Evolutionary conservation across 23 tunicate species (phyloP).

Genomic region (Diplosoma virens): DNA sequence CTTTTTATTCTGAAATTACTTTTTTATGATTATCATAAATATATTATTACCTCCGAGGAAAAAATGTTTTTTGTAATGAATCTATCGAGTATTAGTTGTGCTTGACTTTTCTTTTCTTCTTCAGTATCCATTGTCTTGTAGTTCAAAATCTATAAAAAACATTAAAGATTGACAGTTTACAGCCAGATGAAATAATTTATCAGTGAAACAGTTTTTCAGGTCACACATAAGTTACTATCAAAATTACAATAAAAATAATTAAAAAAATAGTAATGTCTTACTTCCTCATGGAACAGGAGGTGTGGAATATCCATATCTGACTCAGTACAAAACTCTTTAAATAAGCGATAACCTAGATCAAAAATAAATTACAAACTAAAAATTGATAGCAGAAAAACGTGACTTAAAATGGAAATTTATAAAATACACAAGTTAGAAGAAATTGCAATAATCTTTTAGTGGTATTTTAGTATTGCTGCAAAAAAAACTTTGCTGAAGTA

Average conservation of each 20-base stretch:
- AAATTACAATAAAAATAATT: neutral
- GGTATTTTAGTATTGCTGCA: too few species aligned
- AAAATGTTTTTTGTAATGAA: conserved; percentile 43
- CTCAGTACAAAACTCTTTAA: conserved; percentile 72
- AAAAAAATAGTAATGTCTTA: conserved; percentile 19
- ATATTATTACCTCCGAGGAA: neutral
- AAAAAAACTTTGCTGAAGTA: too few species aligned
- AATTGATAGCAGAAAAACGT: too few species aligned
- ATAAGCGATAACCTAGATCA: conserved; percentile 70
- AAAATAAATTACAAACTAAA: too few species aligned
- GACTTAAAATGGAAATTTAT: too few species aligned
- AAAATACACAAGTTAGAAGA: too few species aligned
- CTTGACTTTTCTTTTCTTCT: conserved; percentile 44
- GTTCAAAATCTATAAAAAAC: conserved; percentile 47
- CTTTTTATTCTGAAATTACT: too few species aligned
- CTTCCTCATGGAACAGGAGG: conserved; percentile 78
- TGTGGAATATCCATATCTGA: conserved; percentile 72
- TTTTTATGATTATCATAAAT: too few species aligned
- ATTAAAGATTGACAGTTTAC: neutral
- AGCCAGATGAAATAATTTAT: neutral
- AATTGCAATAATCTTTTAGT: too few species aligned
- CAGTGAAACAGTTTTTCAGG: too few species aligned
- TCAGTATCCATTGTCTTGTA: conserved; percentile 68
- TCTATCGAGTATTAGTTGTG: conserved; percentile 55
- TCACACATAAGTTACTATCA: neutral